Evolutionary conservation across 2,888 invertebrate species (phyloP), one percentile per base, ranked within the genome.

Genomic region (Heliconius charithonia): DNA sequence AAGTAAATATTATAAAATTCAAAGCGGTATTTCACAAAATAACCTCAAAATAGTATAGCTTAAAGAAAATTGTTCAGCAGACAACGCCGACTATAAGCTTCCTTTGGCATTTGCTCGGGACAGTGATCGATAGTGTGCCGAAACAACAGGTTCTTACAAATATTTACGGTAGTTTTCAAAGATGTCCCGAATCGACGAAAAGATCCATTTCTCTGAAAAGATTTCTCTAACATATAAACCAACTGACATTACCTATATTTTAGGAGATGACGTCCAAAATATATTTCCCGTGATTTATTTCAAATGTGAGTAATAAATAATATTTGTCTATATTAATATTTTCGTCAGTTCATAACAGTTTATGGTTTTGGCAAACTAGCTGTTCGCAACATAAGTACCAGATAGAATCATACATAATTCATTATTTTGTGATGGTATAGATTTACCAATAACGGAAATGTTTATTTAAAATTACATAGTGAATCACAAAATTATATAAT

Each of bases 111-210:
- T 78, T 82, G 81, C 65, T 56, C 63, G 69, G 69, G 82, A 79
- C 82, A 83, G 77, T 83, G 83, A 82, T 83, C 76, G 79, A 83
- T 83, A 27, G 82, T 73, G 76, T 70, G 63, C 25, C 73, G 69
- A 82, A 81, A 79, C 76, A 80, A 80, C 73, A 79, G 78, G 77
- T 80, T 77, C 73, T n/a, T 67, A 56, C 65, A 72, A 77, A 81
- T 81, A 82, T 78, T 72, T 73, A 72, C 77, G 56, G 66, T 32
- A 77, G 63, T 77, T 72, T 65, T 56, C 56, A 27, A 72, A 77
- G 66, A 77, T 59, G 77, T 73, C 73, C 32, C 66, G 66, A 59
- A 71, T 66, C 27, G 63, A 45, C 51, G 56, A 63, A 59, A 37
- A n/a, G 72, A 77, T 66, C 56, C 22, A 72, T 77, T 73, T 59